These are phyloP conservation scores for Aurelia sp. DNA, from an alignment of 30 jellyfish, hydroid and myxozoan genomes.

Conservation along the genomic window DNA sequence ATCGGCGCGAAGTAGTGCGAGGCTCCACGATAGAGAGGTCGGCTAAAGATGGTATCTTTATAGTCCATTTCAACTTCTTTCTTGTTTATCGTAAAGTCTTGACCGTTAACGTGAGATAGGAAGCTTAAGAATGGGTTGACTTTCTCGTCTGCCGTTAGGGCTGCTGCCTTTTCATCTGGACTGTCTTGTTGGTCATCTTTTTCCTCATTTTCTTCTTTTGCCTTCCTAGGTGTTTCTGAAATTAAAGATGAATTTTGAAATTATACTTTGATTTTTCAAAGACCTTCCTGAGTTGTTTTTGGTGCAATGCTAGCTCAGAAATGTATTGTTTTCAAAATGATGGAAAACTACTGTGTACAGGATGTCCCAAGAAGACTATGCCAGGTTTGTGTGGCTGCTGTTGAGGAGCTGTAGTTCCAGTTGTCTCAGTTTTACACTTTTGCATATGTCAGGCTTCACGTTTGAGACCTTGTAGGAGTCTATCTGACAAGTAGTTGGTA, in stretches of 20 bases:
- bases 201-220: not conserved
- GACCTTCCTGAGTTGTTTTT: too few species aligned
- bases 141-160: conserved; percentile 2
- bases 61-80: not conserved
- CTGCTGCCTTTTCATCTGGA: not conserved
- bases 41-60: conserved; percentile 26
- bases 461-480: too few species aligned
- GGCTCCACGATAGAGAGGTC: conserved; percentile 60
- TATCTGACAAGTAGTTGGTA: too few species aligned
- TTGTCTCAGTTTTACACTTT: too few species aligned
- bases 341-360: too few species aligned
- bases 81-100: conserved; percentile 22
- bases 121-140: conserved; percentile 68
- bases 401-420: too few species aligned
- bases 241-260: not conserved
- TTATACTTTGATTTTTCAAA: too few species aligned
- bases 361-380: too few species aligned
- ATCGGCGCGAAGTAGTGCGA: conserved; percentile 50
- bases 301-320: too few species aligned
- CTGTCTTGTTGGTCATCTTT: not conserved
- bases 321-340: too few species aligned
- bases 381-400: too few species aligned
- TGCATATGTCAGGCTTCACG: too few species aligned
- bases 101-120: conserved; percentile 17
- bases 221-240: conserved; percentile 2